Conservation (phyloP, 2,888 invertebrate genomes). For the Agonopterix alstromeriana region DNA sequence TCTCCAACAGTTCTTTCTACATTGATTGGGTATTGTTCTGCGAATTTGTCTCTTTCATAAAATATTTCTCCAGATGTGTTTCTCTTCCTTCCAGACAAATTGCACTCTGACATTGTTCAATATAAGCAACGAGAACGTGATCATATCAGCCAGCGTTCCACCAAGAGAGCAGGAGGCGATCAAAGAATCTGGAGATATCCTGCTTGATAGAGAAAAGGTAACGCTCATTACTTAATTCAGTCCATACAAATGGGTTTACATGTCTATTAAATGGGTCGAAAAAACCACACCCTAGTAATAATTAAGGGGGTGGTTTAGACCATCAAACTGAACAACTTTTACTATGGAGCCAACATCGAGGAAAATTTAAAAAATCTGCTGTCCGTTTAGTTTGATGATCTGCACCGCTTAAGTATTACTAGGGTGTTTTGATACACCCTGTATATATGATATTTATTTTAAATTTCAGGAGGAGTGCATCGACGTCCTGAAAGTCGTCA, state of each 20-base stretch:
- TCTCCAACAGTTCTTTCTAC: too few relatives aligned
- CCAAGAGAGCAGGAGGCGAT: constrained; percentile 78
- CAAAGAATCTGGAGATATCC: constrained; percentile 79
- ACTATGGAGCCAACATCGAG: too few relatives aligned
- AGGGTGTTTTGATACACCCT: too few relatives aligned
- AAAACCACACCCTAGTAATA: not conserved
- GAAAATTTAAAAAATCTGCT: too few relatives aligned
- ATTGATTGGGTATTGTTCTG: too few relatives aligned
- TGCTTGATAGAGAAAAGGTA: constrained; percentile 85
- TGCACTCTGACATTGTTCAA: constrained; percentile 91
- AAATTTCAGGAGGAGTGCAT: constrained; percentile 88
- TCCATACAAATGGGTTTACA: too few relatives aligned
- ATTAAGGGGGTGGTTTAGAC: too few relatives aligned
- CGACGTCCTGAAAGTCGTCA: constrained; percentile 86
- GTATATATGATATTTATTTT: not conserved
- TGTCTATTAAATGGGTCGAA: too few relatives aligned
- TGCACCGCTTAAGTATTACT: too few relatives aligned
- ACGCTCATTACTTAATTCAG: not conserved
- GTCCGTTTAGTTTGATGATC: too few relatives aligned
- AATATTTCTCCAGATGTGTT: not conserved
- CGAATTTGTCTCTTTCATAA: too few relatives aligned
- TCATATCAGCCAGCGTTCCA: constrained; percentile 87
- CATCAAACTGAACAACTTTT: too few relatives aligned
- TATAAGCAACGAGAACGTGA: constrained; percentile 91
- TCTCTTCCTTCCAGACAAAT: constrained; percentile 80